Conservation (phyloP, 2,888 invertebrate species). For the Drosophila nigricruria region DNA sequence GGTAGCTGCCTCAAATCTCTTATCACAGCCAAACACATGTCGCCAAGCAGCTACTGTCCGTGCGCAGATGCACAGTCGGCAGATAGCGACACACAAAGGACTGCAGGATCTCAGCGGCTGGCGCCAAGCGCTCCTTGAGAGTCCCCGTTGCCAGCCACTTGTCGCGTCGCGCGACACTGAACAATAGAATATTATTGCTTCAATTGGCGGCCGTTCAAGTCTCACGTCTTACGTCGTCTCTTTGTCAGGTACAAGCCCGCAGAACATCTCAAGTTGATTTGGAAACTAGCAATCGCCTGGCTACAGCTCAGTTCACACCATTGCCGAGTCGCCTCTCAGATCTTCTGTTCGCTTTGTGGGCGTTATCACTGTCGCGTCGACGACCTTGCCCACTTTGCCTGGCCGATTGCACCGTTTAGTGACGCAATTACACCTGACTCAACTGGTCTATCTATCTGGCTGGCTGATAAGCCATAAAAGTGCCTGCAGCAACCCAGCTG, state of each 20-base stretch:
- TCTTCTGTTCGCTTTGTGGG: slow-evolving; percentile 11
- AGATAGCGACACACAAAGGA: slow-evolving; percentile 60
- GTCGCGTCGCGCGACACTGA: slow-evolving; percentile 67
- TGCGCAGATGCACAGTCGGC: slow-evolving; percentile 65
- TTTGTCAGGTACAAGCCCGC: slow-evolving; percentile 34
- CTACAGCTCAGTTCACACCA: slow-evolving; percentile 72
- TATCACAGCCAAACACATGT: slow-evolving; percentile 71
- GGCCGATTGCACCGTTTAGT: slow-evolving; percentile 44
- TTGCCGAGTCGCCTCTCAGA: slow-evolving; percentile 25
- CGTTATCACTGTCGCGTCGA: slow-evolving; percentile 34
- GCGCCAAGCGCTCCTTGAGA: slow-evolving; percentile 62
- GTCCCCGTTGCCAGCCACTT: slow-evolving; percentile 54
- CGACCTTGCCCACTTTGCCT: slow-evolving; percentile 36
- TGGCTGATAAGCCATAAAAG: slow-evolving; percentile 45
- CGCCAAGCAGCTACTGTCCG: slow-evolving; percentile 39
- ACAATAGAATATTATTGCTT: slow-evolving; percentile 77
- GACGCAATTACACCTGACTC: slow-evolving; percentile 74
- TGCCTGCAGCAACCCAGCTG: slow-evolving; percentile 51
- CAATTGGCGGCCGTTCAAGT: slow-evolving; percentile 70
- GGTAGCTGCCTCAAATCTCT: slow-evolving; percentile 54
- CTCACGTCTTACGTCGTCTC: background rate
- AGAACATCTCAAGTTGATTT: slow-evolving; percentile 67
- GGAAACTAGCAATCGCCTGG: slow-evolving; percentile 66
- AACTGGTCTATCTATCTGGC: slow-evolving; percentile 37
- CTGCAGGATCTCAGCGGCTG: slow-evolving; percentile 33